phyloP scores from a whole-genome alignment of 2,888 invertebrate genomes.

The Trissolcus japonicus region DNA sequence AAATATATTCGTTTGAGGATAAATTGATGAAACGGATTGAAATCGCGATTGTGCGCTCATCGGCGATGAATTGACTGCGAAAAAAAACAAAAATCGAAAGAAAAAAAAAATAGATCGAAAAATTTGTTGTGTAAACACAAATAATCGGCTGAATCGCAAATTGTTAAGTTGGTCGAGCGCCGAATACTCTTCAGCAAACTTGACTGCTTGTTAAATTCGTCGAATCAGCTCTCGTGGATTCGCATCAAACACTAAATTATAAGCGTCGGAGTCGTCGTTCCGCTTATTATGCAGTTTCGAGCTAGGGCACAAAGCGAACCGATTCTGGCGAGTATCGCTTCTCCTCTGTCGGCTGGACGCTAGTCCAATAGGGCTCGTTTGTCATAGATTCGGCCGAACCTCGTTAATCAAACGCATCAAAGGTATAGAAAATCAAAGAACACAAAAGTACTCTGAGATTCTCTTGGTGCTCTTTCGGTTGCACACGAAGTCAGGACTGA shows the following conservation, averaged over 20 bases:
- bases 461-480: constrained; percentile 3
- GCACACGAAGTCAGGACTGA: neutral
- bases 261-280: constrained; percentile 22
- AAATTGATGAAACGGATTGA: neutral
- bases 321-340: constrained; percentile 26
- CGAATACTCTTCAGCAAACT: constrained; percentile 1
- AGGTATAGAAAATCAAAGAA: constrained; percentile 39
- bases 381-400: constrained; percentile 25
- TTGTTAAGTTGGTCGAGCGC: neutral
- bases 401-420: constrained; percentile 44
- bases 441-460: constrained; percentile 31
- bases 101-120: neutral
- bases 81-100: neutral
- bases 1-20: constrained; percentile 1
- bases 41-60: no score
- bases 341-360: constrained; percentile 4
- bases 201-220: constrained; percentile 15
- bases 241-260: constrained; percentile 30
- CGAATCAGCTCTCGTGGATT: constrained; percentile 19
- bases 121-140: neutral
- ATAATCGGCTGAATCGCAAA: neutral
- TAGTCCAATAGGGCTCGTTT: constrained; percentile 32
- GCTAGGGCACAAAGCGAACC: constrained; percentile 17
- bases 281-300: constrained; percentile 39
- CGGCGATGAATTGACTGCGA: neutral